These are phyloP conservation scores for Hylia prasina DNA, from an alignment of 2,113 vertebrate species.

Conservation along the genomic window DNA sequence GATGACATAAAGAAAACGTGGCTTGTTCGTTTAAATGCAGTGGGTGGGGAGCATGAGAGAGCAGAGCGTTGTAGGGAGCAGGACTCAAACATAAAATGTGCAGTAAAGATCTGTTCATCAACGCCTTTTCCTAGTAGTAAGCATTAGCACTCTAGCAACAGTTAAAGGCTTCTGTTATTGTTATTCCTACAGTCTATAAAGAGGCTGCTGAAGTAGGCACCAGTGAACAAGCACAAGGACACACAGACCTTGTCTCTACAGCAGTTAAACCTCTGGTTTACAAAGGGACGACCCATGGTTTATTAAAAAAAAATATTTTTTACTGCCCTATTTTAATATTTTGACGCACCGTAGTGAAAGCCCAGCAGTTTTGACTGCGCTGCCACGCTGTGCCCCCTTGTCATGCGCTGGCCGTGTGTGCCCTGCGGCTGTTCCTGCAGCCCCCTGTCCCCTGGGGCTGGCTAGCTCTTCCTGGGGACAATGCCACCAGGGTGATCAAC, in stretches of 20 bases:
- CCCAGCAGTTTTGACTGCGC: background rate
- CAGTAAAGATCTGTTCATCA: background rate
- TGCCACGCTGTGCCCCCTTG: background rate
- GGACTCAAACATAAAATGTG: background rate
- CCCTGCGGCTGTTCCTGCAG: background rate
- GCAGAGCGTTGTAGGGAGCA: background rate
- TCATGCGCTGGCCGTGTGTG: background rate
- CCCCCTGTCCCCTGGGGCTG: background rate
- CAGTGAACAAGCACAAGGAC: background rate
- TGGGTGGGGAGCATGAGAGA: slow-evolving; percentile 43
- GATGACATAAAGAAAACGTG: slow-evolving; percentile 38
- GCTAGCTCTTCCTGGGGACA: background rate
- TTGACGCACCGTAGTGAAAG: background rate
- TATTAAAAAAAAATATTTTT: background rate
- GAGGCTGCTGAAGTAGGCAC: background rate
- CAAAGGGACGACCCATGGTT: background rate
- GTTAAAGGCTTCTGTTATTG: background rate
- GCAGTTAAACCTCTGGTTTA: background rate
- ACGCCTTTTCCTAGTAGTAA: background rate
- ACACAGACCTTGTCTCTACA: background rate
- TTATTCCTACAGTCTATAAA: background rate
- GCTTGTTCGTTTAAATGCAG: slow-evolving; percentile 54
- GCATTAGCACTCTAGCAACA: background rate
- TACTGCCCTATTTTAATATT: background rate
- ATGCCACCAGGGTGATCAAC: background rate